Evolutionary conservation across 2,888 invertebrate genomes (phyloP).

Genomic region (Linhomoeus sp.): DNA sequence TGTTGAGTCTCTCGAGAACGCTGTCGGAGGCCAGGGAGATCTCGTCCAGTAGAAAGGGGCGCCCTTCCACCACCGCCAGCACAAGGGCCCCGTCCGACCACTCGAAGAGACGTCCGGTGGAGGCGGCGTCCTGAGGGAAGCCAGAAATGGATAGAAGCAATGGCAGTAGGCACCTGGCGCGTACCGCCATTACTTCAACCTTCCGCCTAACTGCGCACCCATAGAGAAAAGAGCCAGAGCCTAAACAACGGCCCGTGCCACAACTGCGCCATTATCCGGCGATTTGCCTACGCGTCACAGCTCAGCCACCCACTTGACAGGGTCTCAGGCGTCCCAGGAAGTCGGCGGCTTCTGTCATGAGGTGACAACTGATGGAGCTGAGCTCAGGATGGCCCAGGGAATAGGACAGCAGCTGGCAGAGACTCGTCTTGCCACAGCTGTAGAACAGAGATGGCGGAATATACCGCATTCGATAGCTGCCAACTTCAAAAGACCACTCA

Average conservation of each 20-base stretch:
- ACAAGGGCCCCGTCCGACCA: slow-evolving; percentile 95
- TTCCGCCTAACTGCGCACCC: no score
- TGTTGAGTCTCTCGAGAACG: slow-evolving; percentile 87
- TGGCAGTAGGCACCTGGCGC: no score
- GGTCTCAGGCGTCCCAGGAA: slow-evolving; percentile 88
- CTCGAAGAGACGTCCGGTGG: slow-evolving; percentile 51
- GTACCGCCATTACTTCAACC: no score
- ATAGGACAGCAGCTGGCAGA: slow-evolving; percentile 66
- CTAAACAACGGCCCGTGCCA: no score
- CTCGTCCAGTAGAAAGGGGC: slow-evolving; percentile 84
- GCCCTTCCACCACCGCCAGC: slow-evolving; percentile 64
- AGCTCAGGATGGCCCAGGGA: slow-evolving; percentile 48
- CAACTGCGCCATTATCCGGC: no score
- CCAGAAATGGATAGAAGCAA: no score
- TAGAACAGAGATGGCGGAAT: no score
- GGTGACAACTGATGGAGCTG: slow-evolving; percentile 78
- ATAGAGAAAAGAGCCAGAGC: no score
- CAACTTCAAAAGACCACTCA: slow-evolving; percentile 17
- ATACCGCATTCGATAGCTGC: no score
- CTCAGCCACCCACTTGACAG: no score
- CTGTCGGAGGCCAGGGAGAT: slow-evolving; percentile 68
- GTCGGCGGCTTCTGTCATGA: slow-evolving; percentile 94
- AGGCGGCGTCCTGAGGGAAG: no score
- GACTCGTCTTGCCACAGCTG: slow-evolving; percentile 83
- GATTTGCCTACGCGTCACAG: no score